Percentiles rank a stretch among this genome's conserved stretches.
Conservation (phyloP, 2,113 vertebrate genomes). For the Potamarius usumacintae region DNA sequence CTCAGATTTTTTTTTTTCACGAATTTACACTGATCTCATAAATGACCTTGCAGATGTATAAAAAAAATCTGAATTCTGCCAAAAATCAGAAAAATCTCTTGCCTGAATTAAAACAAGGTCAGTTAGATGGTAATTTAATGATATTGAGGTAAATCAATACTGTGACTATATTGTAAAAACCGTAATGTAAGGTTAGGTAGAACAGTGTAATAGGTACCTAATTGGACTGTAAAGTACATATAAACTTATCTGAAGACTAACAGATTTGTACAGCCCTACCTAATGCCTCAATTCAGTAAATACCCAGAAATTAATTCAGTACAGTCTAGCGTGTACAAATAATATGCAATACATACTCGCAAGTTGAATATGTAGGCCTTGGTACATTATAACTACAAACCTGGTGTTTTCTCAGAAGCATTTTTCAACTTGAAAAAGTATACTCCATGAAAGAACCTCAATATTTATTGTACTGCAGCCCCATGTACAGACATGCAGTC, state of each 20-base stretch:
- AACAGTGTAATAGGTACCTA: background rate
- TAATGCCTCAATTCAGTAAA: background rate
- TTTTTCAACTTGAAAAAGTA: background rate
- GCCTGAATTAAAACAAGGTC: background rate
- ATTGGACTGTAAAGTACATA: background rate
- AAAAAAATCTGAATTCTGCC: too few relatives aligned
- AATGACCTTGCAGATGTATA: too few relatives aligned
- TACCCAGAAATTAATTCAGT: background rate
- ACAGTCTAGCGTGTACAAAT: background rate
- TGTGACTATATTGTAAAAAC: background rate
- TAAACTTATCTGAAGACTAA: background rate
- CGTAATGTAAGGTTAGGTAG: background rate
- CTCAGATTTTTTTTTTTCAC: too few relatives aligned
- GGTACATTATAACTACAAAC: background rate
- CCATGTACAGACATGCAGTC: background rate
- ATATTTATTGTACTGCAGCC: background rate
- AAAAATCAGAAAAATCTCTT: too few relatives aligned
- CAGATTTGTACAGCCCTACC: background rate
- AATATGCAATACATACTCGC: background rate
- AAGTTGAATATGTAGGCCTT: background rate
- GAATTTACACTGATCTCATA: too few relatives aligned
- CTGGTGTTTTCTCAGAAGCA: background rate
- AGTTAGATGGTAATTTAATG: background rate
- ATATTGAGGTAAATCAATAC: background rate
- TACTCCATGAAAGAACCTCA: background rate